Conservation (phyloP, 2,888 invertebrate genomes). For the Acleris sparsana region DNA sequence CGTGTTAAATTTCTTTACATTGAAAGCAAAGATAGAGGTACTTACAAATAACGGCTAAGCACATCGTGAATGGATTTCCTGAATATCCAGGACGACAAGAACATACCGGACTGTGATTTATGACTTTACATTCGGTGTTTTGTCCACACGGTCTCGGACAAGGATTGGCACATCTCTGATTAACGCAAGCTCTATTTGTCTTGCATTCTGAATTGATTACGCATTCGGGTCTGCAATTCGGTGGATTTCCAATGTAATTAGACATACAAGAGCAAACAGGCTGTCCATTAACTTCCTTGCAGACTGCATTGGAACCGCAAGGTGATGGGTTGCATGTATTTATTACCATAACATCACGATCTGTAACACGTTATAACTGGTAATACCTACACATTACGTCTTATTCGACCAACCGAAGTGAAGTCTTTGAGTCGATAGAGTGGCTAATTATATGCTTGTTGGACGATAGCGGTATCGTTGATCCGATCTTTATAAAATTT, state of each 20-base stretch:
- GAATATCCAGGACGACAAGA: slow-evolving; percentile 86
- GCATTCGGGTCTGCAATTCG: slow-evolving; percentile 86
- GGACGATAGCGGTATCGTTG: no score
- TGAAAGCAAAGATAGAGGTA: slow-evolving; percentile 33
- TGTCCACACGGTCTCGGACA: slow-evolving; percentile 87
- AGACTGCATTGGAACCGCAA: slow-evolving; percentile 89
- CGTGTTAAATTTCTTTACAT: no score
- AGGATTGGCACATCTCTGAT: slow-evolving; percentile 87
- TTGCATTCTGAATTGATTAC: slow-evolving; percentile 86
- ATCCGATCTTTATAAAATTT: no score
- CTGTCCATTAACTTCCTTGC: slow-evolving; percentile 87
- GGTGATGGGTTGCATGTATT: slow-evolving; percentile 89
- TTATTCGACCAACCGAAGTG: slow-evolving; percentile 6
- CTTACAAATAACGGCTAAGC: slow-evolving; percentile 83
- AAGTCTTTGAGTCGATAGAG: no score
- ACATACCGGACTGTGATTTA: slow-evolving; percentile 89
- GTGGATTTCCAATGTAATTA: slow-evolving; percentile 86
- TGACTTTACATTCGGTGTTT: slow-evolving; percentile 87
- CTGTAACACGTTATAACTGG: slow-evolving; percentile 51
- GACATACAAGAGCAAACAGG: slow-evolving; percentile 89
- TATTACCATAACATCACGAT: slow-evolving; percentile 57
- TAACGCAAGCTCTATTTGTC: slow-evolving; percentile 85
- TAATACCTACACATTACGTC: neutral
- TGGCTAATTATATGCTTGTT: no score
- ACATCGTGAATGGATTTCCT: slow-evolving; percentile 88